Base-by-base conservation (phyloP, 1,140 invertebrate species). In the Uloborus diversus region DNA sequence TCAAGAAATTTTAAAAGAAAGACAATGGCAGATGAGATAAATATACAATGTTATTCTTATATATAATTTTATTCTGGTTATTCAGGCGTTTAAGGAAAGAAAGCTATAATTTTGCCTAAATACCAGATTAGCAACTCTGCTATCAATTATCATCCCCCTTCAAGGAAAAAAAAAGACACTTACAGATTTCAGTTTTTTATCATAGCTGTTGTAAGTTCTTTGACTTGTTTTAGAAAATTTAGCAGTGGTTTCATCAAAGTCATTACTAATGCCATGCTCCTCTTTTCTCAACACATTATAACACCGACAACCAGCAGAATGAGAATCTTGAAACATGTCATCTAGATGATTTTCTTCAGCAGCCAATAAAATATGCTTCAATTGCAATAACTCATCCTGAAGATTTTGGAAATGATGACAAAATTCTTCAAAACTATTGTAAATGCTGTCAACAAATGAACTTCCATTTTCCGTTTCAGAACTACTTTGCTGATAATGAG, bases 361-460 rank as follows among this genome's bases (percentile, higher is more conserved):
- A 37, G 73, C 73, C 30, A 78, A 57, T 66, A 78, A 56, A 78
- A 78, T 78, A 56, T 65, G 73, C 20, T 66, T 65, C 11, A 78
- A 33, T 42, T 78, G 73, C 61, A 78, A 51, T 23, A 78, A 51
- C 42, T 78, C 73, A 28, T 78, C 73, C 42, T 78, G 73, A 20
- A 78, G 61, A 66, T 49, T 78, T 66, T 78, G 73, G 42, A 78
- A 78, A 27, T 78, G 61, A 9, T 66, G 47, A 30, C 73, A 78
- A 78, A 78, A 78, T 30, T 78, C 59, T 65, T 78, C 73, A 57
- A 78, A 78, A 57, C 73, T 78, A 28, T 61, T 33, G n/a, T 78
- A 78, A 27, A 78, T 51, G 42, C 42, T 78, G 28, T 65, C 61
- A 42, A 37, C 33, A 35, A n/a, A 78, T 37, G 30, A 35, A 37